Evolutionary conservation across 2,797 vertebrate genomes (phyloP).

Genomic region (Masticophis lateralis): DNA sequence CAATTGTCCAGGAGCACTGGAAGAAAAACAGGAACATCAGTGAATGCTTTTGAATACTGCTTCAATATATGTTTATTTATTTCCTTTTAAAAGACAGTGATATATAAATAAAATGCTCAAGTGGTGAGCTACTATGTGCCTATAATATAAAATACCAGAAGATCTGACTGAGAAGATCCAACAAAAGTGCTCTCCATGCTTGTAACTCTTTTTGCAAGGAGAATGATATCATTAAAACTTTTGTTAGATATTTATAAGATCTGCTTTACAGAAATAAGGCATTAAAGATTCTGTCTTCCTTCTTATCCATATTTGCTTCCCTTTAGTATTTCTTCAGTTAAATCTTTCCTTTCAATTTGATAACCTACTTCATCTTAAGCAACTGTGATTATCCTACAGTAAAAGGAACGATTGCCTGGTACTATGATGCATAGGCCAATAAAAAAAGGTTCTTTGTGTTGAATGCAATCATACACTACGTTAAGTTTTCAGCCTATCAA

Average conservation of each 20-base stretch:
- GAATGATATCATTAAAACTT: neutral
- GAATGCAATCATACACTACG: slow-evolving; percentile 29
- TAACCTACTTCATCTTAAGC: slow-evolving; percentile 52
- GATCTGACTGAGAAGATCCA: neutral
- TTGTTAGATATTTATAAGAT: neutral
- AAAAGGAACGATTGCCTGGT: slow-evolving; percentile 41
- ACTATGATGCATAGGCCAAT: slow-evolving; percentile 9
- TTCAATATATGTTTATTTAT: neutral
- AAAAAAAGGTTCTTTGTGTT: slow-evolving; percentile 28
- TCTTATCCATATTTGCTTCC: slow-evolving; percentile 17
- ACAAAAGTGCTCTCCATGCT: neutral
- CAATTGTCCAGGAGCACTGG: neutral
- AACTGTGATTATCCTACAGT: slow-evolving; percentile 39
- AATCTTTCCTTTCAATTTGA: slow-evolving; percentile 44
- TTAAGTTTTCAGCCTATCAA: slow-evolving; percentile 20
- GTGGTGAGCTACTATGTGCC: neutral
- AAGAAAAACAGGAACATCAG: neutral
- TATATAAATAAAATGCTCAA: neutral
- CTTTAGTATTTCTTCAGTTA: neutral
- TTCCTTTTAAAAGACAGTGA: neutral
- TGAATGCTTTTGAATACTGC: neutral
- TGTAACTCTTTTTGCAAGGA: neutral
- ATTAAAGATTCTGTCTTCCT: neutral
- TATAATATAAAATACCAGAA: neutral
- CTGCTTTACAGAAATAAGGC: neutral